Base-by-base conservation (phyloP, 2,888 invertebrate genomes). In the Euplagia quadripunctaria region DNA sequence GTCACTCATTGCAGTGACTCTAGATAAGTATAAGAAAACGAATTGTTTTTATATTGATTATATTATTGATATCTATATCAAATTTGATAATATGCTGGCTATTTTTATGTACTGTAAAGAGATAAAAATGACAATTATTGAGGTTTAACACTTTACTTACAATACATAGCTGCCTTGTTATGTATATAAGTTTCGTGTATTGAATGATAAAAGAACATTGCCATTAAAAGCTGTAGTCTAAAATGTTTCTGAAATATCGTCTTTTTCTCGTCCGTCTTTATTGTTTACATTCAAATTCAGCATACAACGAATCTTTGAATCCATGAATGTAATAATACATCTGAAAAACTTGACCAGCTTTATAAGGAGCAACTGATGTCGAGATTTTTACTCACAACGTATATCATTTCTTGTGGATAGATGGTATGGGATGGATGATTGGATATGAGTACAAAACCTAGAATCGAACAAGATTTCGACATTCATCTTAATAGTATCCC, bases 221-320 rank as follows among this genome's bases (percentile, higher is more conserved):
- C 31, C 2, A 31, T 31, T 31, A 31, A 31, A n/a, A 31, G 31
- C 2, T 31, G 31, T 31, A 31, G 31, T 31, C 31, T 31, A 31
- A 20, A 20, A 20, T 11, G 7, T 16, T 14, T 0, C 20, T 16
- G 12, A 31, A 49, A 55, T 41, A 73, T 69, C 76, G 70, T 73
- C 49, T 64, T 63, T 70, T 46, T 75, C 61, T 82, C 83, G 83
- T 71, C 4, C 14, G 20, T 46, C 70, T 1, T 4, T 42, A 84
- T 79, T 72, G 4, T 46, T n/a, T 43, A 55, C 67, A 75, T 85
- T 84, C 71, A 81, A 82, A 82, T 85, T 66, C 70, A 41, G 16
- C 46, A 66, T 49, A 49, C 49, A 71, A 71, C 14, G 16, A 12
- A 31, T 65, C 46, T 14, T n/a, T 20, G 20, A 46, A 49, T 49